These are phyloP conservation scores for Monoplex corrugatus DNA, from an alignment of 2,888 invertebrate genomes.

Conservation along the genomic window DNA sequence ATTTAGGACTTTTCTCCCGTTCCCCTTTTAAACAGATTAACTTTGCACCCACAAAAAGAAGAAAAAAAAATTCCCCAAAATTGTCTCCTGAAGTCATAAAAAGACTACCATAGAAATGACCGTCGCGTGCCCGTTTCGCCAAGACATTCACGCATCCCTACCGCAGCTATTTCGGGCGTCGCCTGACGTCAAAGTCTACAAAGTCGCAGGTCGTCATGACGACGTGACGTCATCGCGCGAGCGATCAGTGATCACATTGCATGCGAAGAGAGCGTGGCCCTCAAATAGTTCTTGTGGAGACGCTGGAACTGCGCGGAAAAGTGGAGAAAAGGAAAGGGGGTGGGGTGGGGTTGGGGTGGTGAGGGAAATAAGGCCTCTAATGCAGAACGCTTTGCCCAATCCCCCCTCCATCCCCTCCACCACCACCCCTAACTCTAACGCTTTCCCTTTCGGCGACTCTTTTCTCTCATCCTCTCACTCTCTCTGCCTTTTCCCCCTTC, in stretches of 20 bases:
- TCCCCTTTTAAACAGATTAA: too few species aligned
- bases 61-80: background rate
- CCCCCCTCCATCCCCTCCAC: too few species aligned
- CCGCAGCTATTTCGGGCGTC: constrained; percentile 35
- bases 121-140: background rate
- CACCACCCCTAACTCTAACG: too few species aligned
- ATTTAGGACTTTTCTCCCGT: too few species aligned
- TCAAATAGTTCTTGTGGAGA: background rate
- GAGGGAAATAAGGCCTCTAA: background rate
- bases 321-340: background rate
- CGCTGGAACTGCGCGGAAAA: background rate
- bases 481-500: background rate
- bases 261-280: constrained; percentile 42
- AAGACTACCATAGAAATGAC: too few species aligned
- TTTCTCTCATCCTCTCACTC: background rate
- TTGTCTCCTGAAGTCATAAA: background rate
- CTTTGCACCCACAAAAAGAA: too few species aligned
- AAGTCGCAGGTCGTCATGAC: constrained; percentile 47
- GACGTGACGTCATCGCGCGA: constrained; percentile 48
- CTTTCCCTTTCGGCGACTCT: background rate
- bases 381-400: too few species aligned
- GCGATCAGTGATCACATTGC: constrained; percentile 47
- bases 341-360: background rate
- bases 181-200: constrained; percentile 37
- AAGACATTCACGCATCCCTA: constrained; percentile 37